Evolutionary conservation across 2,113 vertebrate genomes (phyloP).

Genomic region (Prochilodus magdalenae): DNA sequence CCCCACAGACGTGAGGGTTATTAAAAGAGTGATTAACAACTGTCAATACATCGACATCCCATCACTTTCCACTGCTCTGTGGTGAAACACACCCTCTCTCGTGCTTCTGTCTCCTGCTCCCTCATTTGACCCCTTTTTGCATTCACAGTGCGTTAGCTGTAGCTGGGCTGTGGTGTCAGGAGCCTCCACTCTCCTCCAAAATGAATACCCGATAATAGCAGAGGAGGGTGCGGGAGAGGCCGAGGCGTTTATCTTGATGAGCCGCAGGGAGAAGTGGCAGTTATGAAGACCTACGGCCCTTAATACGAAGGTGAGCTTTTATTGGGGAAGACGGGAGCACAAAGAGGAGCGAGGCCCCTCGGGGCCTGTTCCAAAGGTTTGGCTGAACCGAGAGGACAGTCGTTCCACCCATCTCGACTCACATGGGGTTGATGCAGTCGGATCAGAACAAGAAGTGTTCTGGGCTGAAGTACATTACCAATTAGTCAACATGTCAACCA

Average conservation of each 20-base stretch:
- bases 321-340: constrained; percentile 54
- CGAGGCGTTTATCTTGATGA: constrained; percentile 72
- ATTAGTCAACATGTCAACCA: too few species aligned
- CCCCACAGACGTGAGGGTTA: too few species aligned
- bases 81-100: too few species aligned
- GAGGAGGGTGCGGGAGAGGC: constrained; percentile 49
- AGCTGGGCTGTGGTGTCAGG: too few species aligned
- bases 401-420: too few species aligned
- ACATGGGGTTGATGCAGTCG: too few species aligned
- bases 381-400: constrained; percentile 43
- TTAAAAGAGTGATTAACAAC: too few species aligned
- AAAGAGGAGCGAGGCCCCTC: constrained; percentile 50
- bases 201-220: constrained; percentile 25
- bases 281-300: constrained; percentile 76
- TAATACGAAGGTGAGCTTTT: constrained; percentile 67
- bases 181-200: constrained; percentile 5
- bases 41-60: too few species aligned
- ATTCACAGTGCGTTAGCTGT: constrained; percentile 22
- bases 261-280: constrained; percentile 64
- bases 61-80: too few species aligned
- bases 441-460: too few species aligned
- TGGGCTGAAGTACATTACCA: too few species aligned
- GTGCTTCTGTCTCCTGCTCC: too few species aligned
- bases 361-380: constrained; percentile 55
- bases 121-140: background rate